These are phyloP conservation scores for Malacoctenus gilli DNA, from an alignment of 2,797 vertebrate species.

Conservation along the genomic window DNA sequence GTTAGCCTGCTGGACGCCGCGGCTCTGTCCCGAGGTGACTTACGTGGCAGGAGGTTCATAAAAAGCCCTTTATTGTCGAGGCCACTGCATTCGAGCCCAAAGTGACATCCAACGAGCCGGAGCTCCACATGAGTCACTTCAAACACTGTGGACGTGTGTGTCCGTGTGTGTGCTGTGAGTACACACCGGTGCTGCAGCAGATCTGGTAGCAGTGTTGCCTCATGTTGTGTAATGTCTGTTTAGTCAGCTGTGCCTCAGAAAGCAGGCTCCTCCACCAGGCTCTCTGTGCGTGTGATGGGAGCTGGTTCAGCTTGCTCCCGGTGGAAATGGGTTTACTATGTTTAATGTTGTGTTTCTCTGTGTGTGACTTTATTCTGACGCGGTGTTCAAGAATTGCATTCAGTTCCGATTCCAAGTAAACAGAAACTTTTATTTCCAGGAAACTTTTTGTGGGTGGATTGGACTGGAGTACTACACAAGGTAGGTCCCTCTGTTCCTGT, in stretches of 20 bases:
- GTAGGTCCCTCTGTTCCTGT: slow-evolving; percentile 84
- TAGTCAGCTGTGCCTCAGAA: slow-evolving; percentile 32
- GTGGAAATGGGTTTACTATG: no score
- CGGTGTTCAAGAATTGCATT: no score
- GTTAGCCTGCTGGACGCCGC: slow-evolving; percentile 48
- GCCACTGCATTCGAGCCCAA: slow-evolving; percentile 15
- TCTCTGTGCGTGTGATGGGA: no score
- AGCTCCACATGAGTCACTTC: slow-evolving; percentile 16
- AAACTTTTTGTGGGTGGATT: slow-evolving; percentile 99
- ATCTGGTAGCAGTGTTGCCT: slow-evolving; percentile 26
- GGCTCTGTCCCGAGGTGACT: slow-evolving; percentile 48
- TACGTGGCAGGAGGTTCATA: slow-evolving; percentile 61
- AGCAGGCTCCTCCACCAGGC: no score
- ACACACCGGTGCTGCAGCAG: slow-evolving; percentile 31
- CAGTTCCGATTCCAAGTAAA: no score
- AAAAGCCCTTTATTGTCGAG: slow-evolving; percentile 48
- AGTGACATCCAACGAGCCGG: slow-evolving; percentile 20
- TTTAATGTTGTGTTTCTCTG: no score
- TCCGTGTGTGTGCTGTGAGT: slow-evolving; percentile 4
- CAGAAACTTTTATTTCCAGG: slow-evolving; percentile 76
- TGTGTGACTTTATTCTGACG: neutral
- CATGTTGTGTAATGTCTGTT: slow-evolving; percentile 55
- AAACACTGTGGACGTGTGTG: slow-evolving; percentile 8
- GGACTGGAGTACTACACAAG: slow-evolving; percentile 99
- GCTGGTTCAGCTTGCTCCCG: no score